These are phyloP conservation scores for Riparia riparia DNA, from an alignment of 2,113 vertebrate species.

Conservation along the genomic window DNA sequence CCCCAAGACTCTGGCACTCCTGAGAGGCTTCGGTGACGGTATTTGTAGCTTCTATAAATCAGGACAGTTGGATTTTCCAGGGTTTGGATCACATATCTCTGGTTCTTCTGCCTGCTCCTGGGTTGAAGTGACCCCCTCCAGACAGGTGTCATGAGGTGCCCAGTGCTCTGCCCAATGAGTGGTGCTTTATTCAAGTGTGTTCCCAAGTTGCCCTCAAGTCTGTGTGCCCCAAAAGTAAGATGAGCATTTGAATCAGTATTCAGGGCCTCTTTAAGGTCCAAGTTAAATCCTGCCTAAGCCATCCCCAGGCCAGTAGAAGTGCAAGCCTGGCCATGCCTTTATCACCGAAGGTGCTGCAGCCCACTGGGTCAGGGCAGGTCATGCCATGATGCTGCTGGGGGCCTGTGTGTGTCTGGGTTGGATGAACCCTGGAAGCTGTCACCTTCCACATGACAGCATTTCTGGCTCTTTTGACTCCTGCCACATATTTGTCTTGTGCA, in stretches of 20 bases:
- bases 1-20: background rate
- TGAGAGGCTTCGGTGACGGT: background rate
- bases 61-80: background rate
- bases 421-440: background rate
- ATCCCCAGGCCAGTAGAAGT: background rate
- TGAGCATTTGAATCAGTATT: background rate
- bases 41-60: background rate
- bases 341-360: background rate
- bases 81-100: background rate
- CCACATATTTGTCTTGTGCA: background rate
- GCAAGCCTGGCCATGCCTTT: background rate
- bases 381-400: rapidly evolving
- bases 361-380: background rate
- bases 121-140: background rate
- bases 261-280: background rate
- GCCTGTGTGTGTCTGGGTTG: background rate
- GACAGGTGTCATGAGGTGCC: background rate
- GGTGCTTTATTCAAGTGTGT: background rate
- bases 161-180: background rate
- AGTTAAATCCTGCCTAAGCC: background rate
- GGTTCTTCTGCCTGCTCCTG: background rate
- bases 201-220: background rate
- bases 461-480: background rate
- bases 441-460: background rate
- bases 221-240: background rate